Evolutionary conservation across 2,797 vertebrate genomes (phyloP), one percentile per base, ranked within the genome.

Genomic region (Dendrocincla fuliginosa): DNA sequence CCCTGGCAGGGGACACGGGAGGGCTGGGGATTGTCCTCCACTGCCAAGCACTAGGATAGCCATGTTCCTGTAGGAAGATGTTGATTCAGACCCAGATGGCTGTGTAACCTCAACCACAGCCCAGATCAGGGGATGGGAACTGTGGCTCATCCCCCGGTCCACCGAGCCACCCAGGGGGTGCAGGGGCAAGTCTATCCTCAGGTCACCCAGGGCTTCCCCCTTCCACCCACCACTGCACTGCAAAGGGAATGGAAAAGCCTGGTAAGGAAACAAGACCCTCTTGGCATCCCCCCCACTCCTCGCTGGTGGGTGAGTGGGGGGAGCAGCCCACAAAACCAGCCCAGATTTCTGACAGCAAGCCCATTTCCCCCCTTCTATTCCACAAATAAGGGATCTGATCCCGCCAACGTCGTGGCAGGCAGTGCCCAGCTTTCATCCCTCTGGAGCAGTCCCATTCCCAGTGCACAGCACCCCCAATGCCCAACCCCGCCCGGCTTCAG

Each of bases 251-350:
- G 4, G 63, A 9, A 11, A 28, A 20, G 10, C 2, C 67, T 4
- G 2, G 16, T 1, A 2, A 49, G 42, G 35, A 33, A 37, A 7
- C 16, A 4, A 0, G 32, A 82, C 47, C 44, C 49, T 24, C 79
- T 9, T 1, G 11, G n/a, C 70, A 57, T 13, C 18, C 42, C 8
- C 23, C 22, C n/a, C 46, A 1, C 20, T 24, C 71, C 30, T 13
- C 2, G 0, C 49, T 15, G 28, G 25, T 0, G 11, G 32, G 22
- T 4, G 13, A 28, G 7, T 0, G 0, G 16, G 44, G 35, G 52
- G 37, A 50, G n/a, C 63, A 71, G 42, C 44, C 13, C 37, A 8
- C 17, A 22, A n/a, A 25, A 1, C 7, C 67, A 59, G 49, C 35
- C 73, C 0, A 1, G 22, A 5, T 47, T 71, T 19, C 46, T 8